Evolutionary conservation across 2,888 invertebrate genomes (phyloP), one percentile per base, ranked within the genome.

Genomic region (Sicus ferrugineus): DNA sequence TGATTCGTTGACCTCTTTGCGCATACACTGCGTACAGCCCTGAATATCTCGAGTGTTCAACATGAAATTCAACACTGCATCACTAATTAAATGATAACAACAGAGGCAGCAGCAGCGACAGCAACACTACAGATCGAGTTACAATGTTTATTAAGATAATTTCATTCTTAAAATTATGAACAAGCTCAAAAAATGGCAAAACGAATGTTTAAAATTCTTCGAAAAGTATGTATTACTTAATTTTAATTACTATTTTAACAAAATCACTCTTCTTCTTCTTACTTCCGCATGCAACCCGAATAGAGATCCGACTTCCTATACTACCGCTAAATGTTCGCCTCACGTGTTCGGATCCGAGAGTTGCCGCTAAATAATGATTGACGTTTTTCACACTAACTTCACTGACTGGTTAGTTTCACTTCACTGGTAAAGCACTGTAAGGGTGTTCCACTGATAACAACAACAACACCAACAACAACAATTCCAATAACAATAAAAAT

Each of bases 1-100:
- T 5, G 38, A 38, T 50, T 48, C 65, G 38, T 65, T 65, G 65
- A 65, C 65, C 65, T 65, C 54, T 54, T 65, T 65, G 38, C n/a
- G 52, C 38, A 54, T 30, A 54, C 11, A 65, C 61, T 61, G 42
- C 42, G 21, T 30, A 56, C 56, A 56, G 26, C 30, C 14, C n/a
- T 42, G 14, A 16, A 16, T 9, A n/a, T n/a, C 5, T 42, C 16
- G 11, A 42, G 42, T 14, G 42, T n/a, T 16, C 16, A 16, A n/a
- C 11, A 61, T 42, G 61, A 31, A 50, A 64, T 31, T 64, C 52
- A 64, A 54, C 65, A 65, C 31, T 2, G 38, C 54, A 26, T 23
- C 26, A 34, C 34, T 38, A n/a, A 65, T 54, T 54, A 54, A 38
- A 63, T 63, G 54, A 52, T 38, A 65, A 54, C 52, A 52, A 34